Conservation (phyloP, 2,888 invertebrate species). For the Alsophila aescularia region DNA sequence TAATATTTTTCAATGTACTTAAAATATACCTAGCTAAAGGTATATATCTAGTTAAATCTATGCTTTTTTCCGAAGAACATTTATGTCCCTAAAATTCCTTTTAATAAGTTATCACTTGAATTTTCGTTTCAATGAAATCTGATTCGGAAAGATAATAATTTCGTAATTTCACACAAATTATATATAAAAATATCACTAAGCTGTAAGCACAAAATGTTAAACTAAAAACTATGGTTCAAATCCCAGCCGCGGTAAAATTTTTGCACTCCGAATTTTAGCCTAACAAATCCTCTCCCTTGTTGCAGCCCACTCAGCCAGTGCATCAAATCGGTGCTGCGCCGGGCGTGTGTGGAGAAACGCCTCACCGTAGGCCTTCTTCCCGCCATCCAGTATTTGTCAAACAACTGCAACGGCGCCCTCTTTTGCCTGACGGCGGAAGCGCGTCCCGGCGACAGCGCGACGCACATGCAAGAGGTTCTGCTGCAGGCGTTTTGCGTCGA, state of each 20-base stretch:
- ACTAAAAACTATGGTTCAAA: not conserved
- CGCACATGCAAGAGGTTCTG: constrained; percentile 91
- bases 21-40: too few species aligned
- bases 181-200: not conserved
- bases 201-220: not conserved
- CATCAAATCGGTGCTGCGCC: constrained; percentile 80
- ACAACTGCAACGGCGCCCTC: constrained; percentile 85
- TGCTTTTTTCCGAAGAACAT: too few species aligned
- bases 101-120: too few species aligned
- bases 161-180: not conserved
- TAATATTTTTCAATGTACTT: too few species aligned
- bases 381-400: constrained; percentile 85
- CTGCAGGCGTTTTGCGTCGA: constrained; percentile 92
- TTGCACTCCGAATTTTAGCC: constrained; percentile 1
- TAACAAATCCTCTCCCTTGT: constrained; percentile 46
- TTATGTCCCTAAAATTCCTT: too few species aligned
- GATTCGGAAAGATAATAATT: too few species aligned
- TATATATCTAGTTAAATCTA: too few species aligned
- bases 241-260: not conserved
- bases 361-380: constrained; percentile 87
- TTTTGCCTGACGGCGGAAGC: constrained; percentile 89
- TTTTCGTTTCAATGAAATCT: too few species aligned
- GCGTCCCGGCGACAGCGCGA: constrained; percentile 88
- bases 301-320: constrained; percentile 79
- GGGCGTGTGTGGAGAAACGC: constrained; percentile 83